phyloP scores from a whole-genome alignment of 2,113 vertebrate genomes.

The Festucalex cinctus region DNA sequence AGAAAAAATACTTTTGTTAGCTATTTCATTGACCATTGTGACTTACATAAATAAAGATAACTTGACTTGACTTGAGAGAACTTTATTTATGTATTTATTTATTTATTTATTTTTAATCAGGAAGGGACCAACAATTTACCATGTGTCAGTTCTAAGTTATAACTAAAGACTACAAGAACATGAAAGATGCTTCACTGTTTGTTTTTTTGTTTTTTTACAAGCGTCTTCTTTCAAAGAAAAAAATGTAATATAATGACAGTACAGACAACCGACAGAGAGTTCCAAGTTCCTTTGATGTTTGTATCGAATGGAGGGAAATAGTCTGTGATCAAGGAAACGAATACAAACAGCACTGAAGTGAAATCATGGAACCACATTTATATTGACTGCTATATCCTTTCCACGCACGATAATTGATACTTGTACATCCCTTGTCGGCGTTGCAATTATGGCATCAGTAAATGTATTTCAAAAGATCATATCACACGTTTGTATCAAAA shows the following conservation, averaged over 20 bases:
- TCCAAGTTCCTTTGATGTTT: slow-evolving; percentile 5
- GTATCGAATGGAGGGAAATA: slow-evolving; percentile 5
- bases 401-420: neutral
- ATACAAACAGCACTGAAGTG: slow-evolving; percentile 20
- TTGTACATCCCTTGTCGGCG: slow-evolving; percentile 33
- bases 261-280: neutral
- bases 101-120: too few relatives aligned
- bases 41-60: too few relatives aligned
- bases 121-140: neutral
- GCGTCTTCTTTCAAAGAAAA: neutral
- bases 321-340: slow-evolving; percentile 16
- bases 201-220: neutral
- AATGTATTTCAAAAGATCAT: too few relatives aligned
- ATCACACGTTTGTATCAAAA: too few relatives aligned
- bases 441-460: slow-evolving; percentile 61
- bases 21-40: too few relatives aligned
- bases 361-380: neutral
- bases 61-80: too few relatives aligned
- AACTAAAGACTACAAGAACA: neutral
- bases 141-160: neutral
- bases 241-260: slow-evolving; percentile 13
- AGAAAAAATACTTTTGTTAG: too few relatives aligned
- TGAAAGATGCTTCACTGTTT: neutral
- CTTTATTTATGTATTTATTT: too few relatives aligned
- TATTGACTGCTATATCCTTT: neutral